These are phyloP conservation scores for Amaurobius ferox DNA, from an alignment of 2,888 invertebrate species.

Conservation along the genomic window DNA sequence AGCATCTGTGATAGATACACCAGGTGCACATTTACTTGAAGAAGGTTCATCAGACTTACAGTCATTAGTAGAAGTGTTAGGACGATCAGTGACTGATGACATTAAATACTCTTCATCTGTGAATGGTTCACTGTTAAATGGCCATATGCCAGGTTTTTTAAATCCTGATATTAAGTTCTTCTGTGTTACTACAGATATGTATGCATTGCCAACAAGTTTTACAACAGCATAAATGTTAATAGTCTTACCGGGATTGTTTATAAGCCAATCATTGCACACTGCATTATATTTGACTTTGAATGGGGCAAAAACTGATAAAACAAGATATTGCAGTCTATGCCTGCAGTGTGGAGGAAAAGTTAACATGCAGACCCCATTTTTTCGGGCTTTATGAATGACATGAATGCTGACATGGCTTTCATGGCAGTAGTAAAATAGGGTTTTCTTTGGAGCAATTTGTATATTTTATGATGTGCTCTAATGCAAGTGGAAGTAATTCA, in stretches of 20 bases:
- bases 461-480: slow-evolving; percentile 73
- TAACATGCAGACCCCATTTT: slow-evolving; percentile 15
- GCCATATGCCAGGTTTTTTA: neutral
- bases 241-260: slow-evolving; percentile 20
- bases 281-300: slow-evolving; percentile 13
- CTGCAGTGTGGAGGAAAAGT: too few relatives aligned
- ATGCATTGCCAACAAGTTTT: neutral
- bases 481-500: slow-evolving; percentile 72
- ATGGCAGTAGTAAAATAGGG: slow-evolving; percentile 17
- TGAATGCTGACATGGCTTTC: slow-evolving; percentile 9
- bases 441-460: slow-evolving; percentile 19
- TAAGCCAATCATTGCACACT: slow-evolving; percentile 12
- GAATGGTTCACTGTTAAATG: slow-evolving; percentile 3
- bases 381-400: slow-evolving; percentile 7
- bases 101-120: neutral
- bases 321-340: too few relatives aligned
- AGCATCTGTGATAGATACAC: too few relatives aligned
- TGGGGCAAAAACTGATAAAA: slow-evolving; percentile 12
- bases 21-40: too few relatives aligned
- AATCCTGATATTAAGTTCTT: neutral
- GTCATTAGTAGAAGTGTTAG: too few relatives aligned
- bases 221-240: too few relatives aligned
- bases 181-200: neutral
- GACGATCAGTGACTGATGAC: neutral
- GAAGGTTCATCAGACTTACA: too few relatives aligned